Evolutionary conservation across 37 sponge, comb jelly and placozoan species (phyloP).

Genomic region (Bolinopsis microptera): DNA sequence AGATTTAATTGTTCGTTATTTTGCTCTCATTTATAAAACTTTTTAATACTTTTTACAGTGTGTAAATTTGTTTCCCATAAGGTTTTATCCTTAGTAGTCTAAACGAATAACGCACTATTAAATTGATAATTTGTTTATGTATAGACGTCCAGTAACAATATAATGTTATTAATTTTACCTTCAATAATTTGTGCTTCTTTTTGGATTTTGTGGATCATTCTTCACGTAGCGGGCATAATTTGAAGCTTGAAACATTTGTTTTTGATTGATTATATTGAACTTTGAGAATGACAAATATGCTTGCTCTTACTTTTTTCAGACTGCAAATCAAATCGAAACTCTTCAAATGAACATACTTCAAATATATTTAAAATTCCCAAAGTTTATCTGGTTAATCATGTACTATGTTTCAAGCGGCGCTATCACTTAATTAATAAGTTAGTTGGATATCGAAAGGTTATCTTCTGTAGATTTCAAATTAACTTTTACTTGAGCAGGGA

Average conservation of each 20-base stretch:
- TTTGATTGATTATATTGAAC: neutral
- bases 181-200: conserved; percentile 49
- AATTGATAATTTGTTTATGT: conserved; percentile 48
- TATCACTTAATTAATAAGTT: neutral
- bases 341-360: neutral
- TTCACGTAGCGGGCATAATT: conserved; percentile 19
- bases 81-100: neutral
- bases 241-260: neutral
- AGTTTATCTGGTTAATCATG: no score
- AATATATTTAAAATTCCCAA: no score
- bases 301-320: neutral
- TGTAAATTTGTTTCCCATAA: neutral
- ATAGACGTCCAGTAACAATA: conserved; percentile 1
- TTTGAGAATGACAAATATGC: neutral
- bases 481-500: neutral
- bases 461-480: neutral
- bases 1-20: neutral
- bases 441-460: neutral
- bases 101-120: neutral
- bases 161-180: conserved; percentile 43
- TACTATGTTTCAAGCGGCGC: neutral
- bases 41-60: neutral
- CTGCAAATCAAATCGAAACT: neutral
- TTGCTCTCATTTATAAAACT: neutral
- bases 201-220: conserved; percentile 22